phyloP scores from a whole-genome alignment of 2,797 vertebrate species.

The Eutrigla gurnardus region DNA sequence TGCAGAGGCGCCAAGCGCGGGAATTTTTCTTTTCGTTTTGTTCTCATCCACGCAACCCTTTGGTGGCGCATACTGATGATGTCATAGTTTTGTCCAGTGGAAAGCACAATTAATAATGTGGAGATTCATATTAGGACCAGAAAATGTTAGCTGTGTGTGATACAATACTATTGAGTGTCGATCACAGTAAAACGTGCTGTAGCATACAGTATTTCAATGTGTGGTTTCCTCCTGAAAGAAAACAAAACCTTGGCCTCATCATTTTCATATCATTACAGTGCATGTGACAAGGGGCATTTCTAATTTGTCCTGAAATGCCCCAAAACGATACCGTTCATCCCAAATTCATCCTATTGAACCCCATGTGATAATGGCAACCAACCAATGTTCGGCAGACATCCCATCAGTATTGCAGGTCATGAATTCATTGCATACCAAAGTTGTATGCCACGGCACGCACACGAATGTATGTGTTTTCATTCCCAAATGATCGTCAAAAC shows the following conservation, averaged over 20 bases:
- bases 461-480: slow-evolving; percentile 72
- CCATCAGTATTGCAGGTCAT: slow-evolving; percentile 74
- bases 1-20: slow-evolving; percentile 82
- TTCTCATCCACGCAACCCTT: slow-evolving; percentile 68
- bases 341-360: slow-evolving; percentile 70
- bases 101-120: slow-evolving; percentile 77
- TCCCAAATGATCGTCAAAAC: slow-evolving; percentile 42
- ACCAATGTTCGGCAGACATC: slow-evolving; percentile 66
- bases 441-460: slow-evolving; percentile 87
- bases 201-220: slow-evolving; percentile 54
- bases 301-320: slow-evolving; percentile 72
- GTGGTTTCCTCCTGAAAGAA: slow-evolving; percentile 68
- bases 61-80: slow-evolving; percentile 69
- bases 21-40: slow-evolving; percentile 76
- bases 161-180: neutral
- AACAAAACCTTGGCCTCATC: slow-evolving; percentile 79
- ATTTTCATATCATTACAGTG: slow-evolving; percentile 81
- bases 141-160: neutral
- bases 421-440: slow-evolving; percentile 84
- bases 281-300: slow-evolving; percentile 76
- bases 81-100: slow-evolving; percentile 77
- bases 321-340: slow-evolving; percentile 57
- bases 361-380: slow-evolving; percentile 50
- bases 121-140: neutral
- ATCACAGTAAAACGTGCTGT: neutral